Percentiles rank a stretch among this genome's conserved stretches.
These are phyloP conservation scores for Eretmocerus hayati DNA, from an alignment of 2,888 invertebrate genomes.

Conservation along the genomic window DNA sequence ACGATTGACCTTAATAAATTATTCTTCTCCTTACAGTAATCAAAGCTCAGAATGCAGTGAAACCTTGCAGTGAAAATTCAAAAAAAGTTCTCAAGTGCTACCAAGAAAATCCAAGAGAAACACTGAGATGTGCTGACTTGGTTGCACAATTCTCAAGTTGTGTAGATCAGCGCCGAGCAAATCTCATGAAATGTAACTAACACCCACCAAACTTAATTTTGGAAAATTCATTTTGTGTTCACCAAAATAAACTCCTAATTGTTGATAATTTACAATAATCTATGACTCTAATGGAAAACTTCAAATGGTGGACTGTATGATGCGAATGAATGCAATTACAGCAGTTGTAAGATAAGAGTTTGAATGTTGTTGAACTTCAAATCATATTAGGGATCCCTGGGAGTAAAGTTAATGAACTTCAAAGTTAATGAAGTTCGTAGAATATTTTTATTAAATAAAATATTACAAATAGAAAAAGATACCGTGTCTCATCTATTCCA, in stretches of 20 bases:
- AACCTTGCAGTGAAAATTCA: conserved; percentile 50
- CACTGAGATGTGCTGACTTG: conserved; percentile 55
- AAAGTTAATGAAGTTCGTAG: conserved; percentile 13
- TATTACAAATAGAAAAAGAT: conserved; percentile 16
- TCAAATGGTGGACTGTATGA: conserved; percentile 9
- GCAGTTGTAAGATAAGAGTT: conserved; percentile 13
- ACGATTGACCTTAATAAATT: too few relatives aligned
- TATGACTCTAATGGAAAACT: conserved; percentile 14
- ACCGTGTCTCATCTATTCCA: too few relatives aligned
- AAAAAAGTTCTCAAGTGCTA: conserved; percentile 56
- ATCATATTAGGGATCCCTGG: conserved; percentile 13
- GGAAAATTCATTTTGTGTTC: conserved; percentile 12
- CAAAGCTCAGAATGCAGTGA: conserved; percentile 9
- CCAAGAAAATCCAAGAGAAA: conserved; percentile 53
- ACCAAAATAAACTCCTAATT: conserved; percentile 16
- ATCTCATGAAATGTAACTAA: conserved; percentile 40
- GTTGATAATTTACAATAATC: conserved; percentile 20
- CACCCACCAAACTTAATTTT: conserved; percentile 29
- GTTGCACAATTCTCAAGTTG: conserved; percentile 58
- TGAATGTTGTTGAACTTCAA: conserved; percentile 15
- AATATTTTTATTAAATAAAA: conserved; percentile 24
- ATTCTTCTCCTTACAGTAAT: conserved; percentile 18
- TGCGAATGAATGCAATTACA: conserved; percentile 13
- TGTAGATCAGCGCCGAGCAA: conserved; percentile 53
- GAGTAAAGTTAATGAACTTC: conserved; percentile 17